phyloP scores from a whole-genome alignment of 1,140 invertebrate species.

The Oreohelix idahoensis region DNA sequence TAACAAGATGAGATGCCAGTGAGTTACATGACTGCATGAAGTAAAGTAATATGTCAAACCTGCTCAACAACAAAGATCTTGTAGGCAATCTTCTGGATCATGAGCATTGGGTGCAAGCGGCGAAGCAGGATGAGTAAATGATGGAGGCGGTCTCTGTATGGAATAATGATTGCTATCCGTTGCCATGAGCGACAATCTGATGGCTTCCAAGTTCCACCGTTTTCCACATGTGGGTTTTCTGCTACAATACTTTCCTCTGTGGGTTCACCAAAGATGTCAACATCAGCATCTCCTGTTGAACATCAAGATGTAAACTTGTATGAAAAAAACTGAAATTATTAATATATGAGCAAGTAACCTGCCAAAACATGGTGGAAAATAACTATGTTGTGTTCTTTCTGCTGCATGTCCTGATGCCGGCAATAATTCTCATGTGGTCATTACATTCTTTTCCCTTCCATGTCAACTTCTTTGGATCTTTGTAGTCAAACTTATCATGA shows the following conservation, averaged over 20 bases:
- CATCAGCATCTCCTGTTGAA: conserved; percentile 50
- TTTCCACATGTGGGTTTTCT: conserved; percentile 51
- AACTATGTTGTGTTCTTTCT: too few species aligned
- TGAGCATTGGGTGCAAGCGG: conserved; percentile 68
- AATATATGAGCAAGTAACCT: too few species aligned
- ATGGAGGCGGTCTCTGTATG: conserved; percentile 72
- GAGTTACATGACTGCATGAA: not conserved
- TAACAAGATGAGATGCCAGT: not conserved
- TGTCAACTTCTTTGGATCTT: too few species aligned
- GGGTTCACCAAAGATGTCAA: conserved; percentile 58
- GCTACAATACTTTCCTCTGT: conserved; percentile 46
- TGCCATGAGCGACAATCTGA: conserved; percentile 82
- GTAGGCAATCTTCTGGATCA: conserved; percentile 67
- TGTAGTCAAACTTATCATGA: too few species aligned
- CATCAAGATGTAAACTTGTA: not conserved
- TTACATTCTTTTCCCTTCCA: too few species aligned
- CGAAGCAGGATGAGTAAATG: conserved; percentile 67
- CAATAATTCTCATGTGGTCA: too few species aligned
- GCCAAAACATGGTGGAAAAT: too few species aligned
- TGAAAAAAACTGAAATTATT: too few species aligned
- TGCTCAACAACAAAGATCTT: conserved; percentile 70
- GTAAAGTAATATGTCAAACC: conserved; percentile 49
- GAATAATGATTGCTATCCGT: conserved; percentile 73
- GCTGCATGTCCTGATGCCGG: too few species aligned
- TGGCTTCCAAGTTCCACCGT: conserved; percentile 84